phyloP scores from a whole-genome alignment of 2,113 vertebrate species.

The Cryptotis parvus region DNA sequence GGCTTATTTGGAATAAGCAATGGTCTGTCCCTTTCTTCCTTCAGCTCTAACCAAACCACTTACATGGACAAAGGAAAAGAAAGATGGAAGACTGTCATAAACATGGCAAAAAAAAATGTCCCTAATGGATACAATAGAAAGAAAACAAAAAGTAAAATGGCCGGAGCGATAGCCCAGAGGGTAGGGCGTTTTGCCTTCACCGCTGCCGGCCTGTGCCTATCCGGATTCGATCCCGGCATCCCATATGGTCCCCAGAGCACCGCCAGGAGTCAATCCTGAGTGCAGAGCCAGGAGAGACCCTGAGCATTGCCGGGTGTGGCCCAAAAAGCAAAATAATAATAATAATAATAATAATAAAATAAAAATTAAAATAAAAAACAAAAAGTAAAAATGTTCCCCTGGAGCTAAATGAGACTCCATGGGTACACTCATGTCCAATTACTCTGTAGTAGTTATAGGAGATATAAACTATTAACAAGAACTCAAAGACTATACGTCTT shows the following conservation, averaged over 20 bases:
- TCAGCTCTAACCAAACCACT: not conserved
- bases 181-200: too few species aligned
- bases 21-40: not conserved
- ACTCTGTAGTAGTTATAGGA: not conserved
- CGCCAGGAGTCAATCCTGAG: too few species aligned
- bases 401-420: not conserved
- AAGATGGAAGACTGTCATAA: not conserved
- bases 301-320: too few species aligned
- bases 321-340: too few species aligned
- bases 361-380: too few species aligned
- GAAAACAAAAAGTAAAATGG: not conserved
- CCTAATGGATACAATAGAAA: not conserved
- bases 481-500: not conserved
- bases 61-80: not conserved
- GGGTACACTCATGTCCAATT: not conserved
- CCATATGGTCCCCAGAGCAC: too few species aligned
- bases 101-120: not conserved
- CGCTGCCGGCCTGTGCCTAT: too few species aligned
- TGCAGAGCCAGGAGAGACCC: too few species aligned
- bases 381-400: not conserved
- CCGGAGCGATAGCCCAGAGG: too few species aligned
- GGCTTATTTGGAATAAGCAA: not conserved
- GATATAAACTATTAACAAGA: constrained; percentile 18
- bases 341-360: too few species aligned
- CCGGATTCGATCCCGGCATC: too few species aligned